A percentile compares a stretch with the other conserved stretches of the same genome.
Evolutionary conservation across 2,797 vertebrate species (phyloP).

Genomic region (Alexandromys oeconomus): DNA sequence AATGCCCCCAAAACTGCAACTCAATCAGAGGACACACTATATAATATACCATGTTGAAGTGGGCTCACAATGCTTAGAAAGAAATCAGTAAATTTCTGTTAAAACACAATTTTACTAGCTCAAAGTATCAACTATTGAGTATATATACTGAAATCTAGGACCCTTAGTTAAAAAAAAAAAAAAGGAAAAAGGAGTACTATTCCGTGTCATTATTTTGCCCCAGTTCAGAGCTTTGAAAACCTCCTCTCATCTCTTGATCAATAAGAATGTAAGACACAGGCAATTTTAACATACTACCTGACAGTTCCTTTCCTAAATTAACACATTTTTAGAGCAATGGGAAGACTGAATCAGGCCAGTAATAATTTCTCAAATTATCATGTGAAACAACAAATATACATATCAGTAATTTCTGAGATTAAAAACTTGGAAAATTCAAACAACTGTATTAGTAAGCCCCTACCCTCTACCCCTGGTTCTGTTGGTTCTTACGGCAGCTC

Average conservation of each 20-base stretch:
- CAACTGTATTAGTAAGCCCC: neutral
- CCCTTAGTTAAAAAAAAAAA: neutral
- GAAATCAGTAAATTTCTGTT: neutral
- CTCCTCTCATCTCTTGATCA: neutral
- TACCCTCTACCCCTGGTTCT: neutral
- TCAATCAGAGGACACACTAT: neutral
- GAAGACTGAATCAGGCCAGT: neutral
- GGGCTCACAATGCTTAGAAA: neutral
- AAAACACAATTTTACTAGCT: neutral
- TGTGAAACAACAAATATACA: neutral
- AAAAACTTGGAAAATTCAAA: constrained; percentile 7
- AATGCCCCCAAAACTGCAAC: neutral
- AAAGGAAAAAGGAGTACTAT: neutral
- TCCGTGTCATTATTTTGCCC: neutral
- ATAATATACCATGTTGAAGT: neutral
- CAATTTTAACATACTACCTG: neutral
- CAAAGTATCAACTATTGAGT: constrained; percentile 30
- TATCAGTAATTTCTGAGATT: neutral
- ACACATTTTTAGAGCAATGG: neutral
- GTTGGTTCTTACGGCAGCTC: neutral
- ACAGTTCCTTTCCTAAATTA: neutral
- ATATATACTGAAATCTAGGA: constrained; percentile 26
- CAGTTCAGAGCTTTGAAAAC: neutral
- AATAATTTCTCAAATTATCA: neutral
- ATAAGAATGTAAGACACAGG: neutral